phyloP scores from a whole-genome alignment of 1,140 invertebrate genomes.

The Sarcophaga bullata region DNA sequence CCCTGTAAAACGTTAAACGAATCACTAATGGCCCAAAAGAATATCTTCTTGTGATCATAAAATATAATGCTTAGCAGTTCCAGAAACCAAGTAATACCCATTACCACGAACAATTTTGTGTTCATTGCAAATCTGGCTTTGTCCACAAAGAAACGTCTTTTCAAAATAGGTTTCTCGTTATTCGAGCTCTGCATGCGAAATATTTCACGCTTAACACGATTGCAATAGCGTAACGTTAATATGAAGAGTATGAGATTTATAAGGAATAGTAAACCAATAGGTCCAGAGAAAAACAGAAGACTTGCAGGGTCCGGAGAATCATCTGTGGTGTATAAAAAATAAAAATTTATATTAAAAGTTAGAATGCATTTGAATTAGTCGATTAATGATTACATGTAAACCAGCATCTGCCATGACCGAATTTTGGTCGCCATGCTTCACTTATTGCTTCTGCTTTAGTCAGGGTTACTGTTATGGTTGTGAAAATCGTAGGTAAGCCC shows the following conservation, averaged over 20 bases:
- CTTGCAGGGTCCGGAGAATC: slow-evolving; percentile 64
- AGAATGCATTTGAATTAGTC: too few species aligned
- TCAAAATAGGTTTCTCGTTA: slow-evolving; percentile 65
- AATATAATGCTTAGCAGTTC: slow-evolving; percentile 72
- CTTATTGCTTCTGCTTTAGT: slow-evolving; percentile 66
- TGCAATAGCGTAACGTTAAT: slow-evolving; percentile 74
- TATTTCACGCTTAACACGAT: slow-evolving; percentile 76
- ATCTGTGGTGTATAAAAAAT: slow-evolving; percentile 48
- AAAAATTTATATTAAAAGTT: background rate
- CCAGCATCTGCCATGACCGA: slow-evolving; percentile 69
- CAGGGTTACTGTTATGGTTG: slow-evolving; percentile 66
- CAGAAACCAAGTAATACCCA: slow-evolving; percentile 78
- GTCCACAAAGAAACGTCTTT: slow-evolving; percentile 71
- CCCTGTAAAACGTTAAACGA: slow-evolving; percentile 73
- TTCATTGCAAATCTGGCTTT: slow-evolving; percentile 76
- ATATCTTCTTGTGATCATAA: slow-evolving; percentile 64
- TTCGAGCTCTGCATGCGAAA: slow-evolving; percentile 70
- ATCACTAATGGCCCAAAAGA: slow-evolving; percentile 71
- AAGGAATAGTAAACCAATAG: slow-evolving; percentile 71
- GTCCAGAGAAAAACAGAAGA: slow-evolving; percentile 73
- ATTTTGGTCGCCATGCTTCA: slow-evolving; percentile 67
- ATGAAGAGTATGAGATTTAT: slow-evolving; percentile 75
- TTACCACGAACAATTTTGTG: slow-evolving; percentile 78
- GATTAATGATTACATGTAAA: slow-evolving; percentile 66
- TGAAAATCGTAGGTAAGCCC: slow-evolving; percentile 69